Evolutionary conservation across 2,797 vertebrate species (phyloP).

Genomic region (Phrynocephalus guinanensis): DNA sequence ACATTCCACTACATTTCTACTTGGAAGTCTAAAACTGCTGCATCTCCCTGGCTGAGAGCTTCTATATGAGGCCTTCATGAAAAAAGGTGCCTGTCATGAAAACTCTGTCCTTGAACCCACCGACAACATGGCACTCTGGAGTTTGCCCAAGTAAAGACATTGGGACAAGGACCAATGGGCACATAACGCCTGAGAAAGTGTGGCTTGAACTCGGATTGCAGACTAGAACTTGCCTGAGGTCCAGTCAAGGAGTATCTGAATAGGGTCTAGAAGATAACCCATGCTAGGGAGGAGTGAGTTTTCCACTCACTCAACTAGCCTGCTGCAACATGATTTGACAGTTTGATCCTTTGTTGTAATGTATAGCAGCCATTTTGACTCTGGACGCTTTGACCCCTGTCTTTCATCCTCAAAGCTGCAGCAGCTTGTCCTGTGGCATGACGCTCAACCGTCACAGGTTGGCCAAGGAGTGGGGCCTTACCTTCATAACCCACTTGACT

Average conservation of each 20-base stretch:
- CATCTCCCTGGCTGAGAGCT: background rate
- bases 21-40: background rate
- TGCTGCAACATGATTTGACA: background rate
- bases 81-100: background rate
- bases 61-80: background rate
- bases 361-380: background rate
- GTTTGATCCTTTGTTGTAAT: background rate
- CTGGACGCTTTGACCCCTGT: background rate
- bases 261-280: constrained; percentile 50
- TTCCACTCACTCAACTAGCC: background rate
- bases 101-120: background rate
- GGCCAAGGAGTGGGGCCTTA: background rate
- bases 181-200: background rate
- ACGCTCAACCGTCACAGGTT: background rate
- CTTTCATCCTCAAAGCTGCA: background rate
- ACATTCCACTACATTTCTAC: background rate
- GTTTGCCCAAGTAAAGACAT: background rate
- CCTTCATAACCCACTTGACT: constrained; percentile 29
- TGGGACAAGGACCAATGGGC: background rate
- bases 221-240: background rate
- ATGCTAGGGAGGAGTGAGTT: background rate
- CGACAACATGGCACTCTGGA: background rate
- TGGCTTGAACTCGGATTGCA: background rate
- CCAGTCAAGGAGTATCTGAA: background rate
- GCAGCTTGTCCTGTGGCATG: background rate